These are phyloP conservation scores for Petrosia ficiformis DNA, from an alignment of 37 sponge, comb jelly and placozoan genomes.

Conservation along the genomic window DNA sequence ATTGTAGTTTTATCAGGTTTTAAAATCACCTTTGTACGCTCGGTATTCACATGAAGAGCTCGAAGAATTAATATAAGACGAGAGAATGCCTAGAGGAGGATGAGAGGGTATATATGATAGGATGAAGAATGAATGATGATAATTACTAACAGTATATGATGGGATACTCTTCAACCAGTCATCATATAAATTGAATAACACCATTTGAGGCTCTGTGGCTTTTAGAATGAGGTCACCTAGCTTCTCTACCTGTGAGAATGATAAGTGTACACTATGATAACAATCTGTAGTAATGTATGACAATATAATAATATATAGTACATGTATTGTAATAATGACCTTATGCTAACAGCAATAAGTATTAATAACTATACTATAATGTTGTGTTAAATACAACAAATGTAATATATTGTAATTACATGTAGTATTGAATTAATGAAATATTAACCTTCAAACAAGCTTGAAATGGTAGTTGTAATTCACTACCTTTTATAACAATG, in stretches of 20 bases:
- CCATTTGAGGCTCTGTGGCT: constrained; percentile 99
- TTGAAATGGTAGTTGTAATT: constrained; percentile 99
- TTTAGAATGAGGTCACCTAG: constrained; percentile 96
- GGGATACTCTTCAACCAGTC: constrained; percentile 99
- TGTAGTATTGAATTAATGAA: not conserved
- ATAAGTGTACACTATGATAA: not conserved
- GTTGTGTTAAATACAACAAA: no score
- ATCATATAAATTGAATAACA: constrained; percentile 98
- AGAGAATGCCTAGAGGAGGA: constrained; percentile 80
- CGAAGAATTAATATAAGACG: constrained; percentile 97
- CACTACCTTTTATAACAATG: constrained; percentile 99
- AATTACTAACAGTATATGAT: constrained; percentile 89
- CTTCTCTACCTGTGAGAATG: constrained; percentile 82
- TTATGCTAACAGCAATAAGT: constrained; percentile 8
- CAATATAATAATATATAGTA: not conserved
- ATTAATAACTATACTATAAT: not conserved
- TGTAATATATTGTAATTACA: not conserved
- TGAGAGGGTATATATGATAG: not conserved
- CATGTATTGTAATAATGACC: no score
- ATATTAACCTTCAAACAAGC: constrained; percentile 90
- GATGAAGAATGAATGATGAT: not conserved
- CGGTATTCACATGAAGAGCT: constrained; percentile 98
- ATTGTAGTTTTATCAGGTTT: constrained; percentile 99
- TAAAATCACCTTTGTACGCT: constrained; percentile 95
- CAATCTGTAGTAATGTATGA: not conserved